Evolutionary conservation across 2,113 vertebrate species (phyloP).

Genomic region (Tupaia chinensis): DNA sequence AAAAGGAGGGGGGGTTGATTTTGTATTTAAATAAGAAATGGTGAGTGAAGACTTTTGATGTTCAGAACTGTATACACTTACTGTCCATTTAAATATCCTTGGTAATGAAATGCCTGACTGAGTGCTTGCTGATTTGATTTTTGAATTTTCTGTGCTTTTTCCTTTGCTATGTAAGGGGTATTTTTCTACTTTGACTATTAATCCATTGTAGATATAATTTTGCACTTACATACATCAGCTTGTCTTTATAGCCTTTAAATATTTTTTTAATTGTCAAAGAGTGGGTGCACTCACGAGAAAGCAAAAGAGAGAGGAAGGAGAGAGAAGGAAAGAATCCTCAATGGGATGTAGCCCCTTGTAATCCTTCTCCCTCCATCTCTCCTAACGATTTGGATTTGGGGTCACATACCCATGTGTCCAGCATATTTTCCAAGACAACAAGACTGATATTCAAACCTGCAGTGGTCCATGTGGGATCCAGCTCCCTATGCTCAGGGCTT

Average conservation of each 20-base stretch:
- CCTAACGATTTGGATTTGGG: too few relatives aligned
- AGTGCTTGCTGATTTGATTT: background rate
- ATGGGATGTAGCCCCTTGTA: too few relatives aligned
- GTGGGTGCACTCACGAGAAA: too few relatives aligned
- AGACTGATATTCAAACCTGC: too few relatives aligned
- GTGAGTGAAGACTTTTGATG: background rate
- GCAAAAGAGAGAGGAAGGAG: too few relatives aligned
- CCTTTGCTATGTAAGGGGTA: background rate
- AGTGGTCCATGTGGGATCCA: too few relatives aligned
- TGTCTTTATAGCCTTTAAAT: background rate
- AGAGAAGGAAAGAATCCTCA: too few relatives aligned
- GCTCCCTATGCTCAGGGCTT: too few relatives aligned
- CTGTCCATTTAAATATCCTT: background rate
- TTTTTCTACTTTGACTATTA: background rate
- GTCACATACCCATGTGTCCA: too few relatives aligned
- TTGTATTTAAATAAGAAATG: background rate
- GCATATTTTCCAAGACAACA: too few relatives aligned
- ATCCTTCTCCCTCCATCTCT: too few relatives aligned
- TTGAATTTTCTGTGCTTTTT: background rate
- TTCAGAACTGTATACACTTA: background rate
- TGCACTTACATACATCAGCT: background rate
- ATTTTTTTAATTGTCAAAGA: too few relatives aligned
- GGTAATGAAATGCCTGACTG: background rate
- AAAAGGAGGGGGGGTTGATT: background rate
- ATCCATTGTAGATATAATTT: background rate